Evolutionary conservation across 2,113 vertebrate genomes (phyloP).

Genomic region (Leuciscus idus): DNA sequence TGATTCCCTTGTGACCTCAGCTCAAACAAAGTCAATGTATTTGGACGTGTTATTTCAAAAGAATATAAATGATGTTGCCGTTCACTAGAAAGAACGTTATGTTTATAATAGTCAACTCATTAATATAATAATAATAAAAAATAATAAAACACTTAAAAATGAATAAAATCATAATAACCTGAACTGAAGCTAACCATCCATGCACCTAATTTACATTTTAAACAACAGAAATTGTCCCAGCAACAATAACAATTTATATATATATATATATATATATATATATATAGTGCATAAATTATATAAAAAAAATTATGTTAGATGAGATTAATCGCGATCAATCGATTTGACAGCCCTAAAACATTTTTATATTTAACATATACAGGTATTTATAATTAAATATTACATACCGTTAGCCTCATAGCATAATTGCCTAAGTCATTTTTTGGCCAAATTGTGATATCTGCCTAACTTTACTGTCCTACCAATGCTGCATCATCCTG

Average conservation of each 20-base stretch:
- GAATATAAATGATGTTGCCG: neutral
- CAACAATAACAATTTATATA: neutral
- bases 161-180: no score
- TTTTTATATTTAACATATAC: neutral
- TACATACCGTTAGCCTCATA: no score
- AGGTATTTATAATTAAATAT: neutral
- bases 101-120: neutral
- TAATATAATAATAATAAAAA: neutral
- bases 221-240: neutral
- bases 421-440: no score
- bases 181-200: neutral
- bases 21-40: conserved; percentile 22
- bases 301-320: no score
- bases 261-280: no score
- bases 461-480: no score
- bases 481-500: no score
- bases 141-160: neutral
- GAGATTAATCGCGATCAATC: neutral
- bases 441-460: no score
- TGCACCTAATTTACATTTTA: neutral
- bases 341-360: neutral
- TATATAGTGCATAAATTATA: no score
- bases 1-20: conserved; percentile 45
- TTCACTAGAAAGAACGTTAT: neutral
- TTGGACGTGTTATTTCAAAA: conserved; percentile 39